phyloP scores from a whole-genome alignment of 2,888 invertebrate species.

The Linnaemya vulpina region DNA sequence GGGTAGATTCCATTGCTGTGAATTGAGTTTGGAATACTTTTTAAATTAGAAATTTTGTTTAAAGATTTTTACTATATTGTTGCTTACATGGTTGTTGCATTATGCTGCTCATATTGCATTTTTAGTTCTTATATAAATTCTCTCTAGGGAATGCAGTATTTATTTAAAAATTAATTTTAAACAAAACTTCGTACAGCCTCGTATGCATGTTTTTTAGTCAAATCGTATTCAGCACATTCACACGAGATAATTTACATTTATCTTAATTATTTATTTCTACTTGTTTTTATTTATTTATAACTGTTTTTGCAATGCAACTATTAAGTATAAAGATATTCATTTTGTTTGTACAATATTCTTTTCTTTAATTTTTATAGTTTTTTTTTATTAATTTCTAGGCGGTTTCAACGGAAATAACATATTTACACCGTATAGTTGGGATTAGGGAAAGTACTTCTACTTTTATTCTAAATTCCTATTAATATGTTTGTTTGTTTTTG shows the following conservation, averaged over 20 bases:
- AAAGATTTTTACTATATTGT: too few species aligned
- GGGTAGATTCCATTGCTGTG: too few species aligned
- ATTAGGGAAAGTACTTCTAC: conserved; percentile 20
- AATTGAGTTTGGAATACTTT: too few species aligned
- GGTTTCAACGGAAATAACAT: conserved; percentile 25
- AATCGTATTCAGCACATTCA: conserved; percentile 41
- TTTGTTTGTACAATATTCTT: conserved; percentile 33
- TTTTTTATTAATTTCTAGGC: background rate
- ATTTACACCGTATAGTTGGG: conserved; percentile 24
- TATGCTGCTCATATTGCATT: background rate
- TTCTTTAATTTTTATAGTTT: background rate
- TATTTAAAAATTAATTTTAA: conserved; percentile 29
- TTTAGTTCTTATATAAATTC: conserved; percentile 50
- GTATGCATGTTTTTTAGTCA: background rate
- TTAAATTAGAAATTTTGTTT: too few species aligned
- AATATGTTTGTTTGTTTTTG: background rate
- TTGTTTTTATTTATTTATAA: background rate
- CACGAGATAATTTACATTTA: conserved; percentile 53
- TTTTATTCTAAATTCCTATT: conserved; percentile 45
- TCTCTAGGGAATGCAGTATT: conserved; percentile 61
- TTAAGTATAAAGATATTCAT: background rate
- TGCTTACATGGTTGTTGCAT: background rate
- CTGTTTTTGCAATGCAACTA: conserved; percentile 40
- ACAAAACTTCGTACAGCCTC: conserved; percentile 6
- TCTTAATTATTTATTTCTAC: conserved; percentile 3